Conservation (phyloP, 2,797 vertebrate genomes). For the Macropodus opercularis region DNA sequence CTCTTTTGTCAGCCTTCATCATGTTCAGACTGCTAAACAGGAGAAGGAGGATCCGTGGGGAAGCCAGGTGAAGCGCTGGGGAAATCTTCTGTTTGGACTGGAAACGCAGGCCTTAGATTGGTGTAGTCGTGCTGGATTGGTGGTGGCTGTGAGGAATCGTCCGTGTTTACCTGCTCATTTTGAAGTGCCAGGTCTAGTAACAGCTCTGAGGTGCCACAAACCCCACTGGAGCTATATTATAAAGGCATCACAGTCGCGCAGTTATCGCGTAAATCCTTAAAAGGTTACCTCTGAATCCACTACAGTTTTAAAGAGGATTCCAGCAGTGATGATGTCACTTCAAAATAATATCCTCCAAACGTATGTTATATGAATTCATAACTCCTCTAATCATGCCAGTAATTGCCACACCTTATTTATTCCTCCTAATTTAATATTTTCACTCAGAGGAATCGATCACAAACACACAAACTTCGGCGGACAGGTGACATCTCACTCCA, state of each 20-base stretch:
- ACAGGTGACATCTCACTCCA: conserved; percentile 58
- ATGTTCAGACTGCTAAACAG: conserved; percentile 66
- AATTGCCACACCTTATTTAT: too few species aligned
- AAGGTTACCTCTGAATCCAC: conserved; percentile 40
- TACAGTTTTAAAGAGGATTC: background rate
- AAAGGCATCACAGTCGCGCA: conserved; percentile 46
- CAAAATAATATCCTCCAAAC: too few species aligned
- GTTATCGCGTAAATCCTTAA: conserved; percentile 51
- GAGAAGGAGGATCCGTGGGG: conserved; percentile 51
- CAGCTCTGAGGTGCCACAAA: conserved; percentile 63
- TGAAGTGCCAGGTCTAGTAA: conserved; percentile 69
- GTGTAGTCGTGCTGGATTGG: conserved; percentile 68
- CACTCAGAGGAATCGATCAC: conserved; percentile 7
- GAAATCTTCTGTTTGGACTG: conserved; percentile 77
- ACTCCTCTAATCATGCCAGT: too few species aligned
- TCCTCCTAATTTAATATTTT: too few species aligned
- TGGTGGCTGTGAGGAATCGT: conserved; percentile 61
- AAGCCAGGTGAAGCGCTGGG: conserved; percentile 62
- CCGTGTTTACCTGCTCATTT: conserved; percentile 74
- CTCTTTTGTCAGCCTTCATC: conserved; percentile 72
- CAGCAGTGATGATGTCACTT: too few species aligned
- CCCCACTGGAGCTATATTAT: conserved; percentile 56
- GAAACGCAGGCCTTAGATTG: conserved; percentile 71
- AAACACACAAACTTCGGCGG: conserved; percentile 39
- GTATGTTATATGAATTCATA: too few species aligned